Percentiles rank a stretch among this genome's conserved stretches.
phyloP scores from a whole-genome alignment of 2,113 vertebrate genomes.

The Phyllostomus hastatus region DNA sequence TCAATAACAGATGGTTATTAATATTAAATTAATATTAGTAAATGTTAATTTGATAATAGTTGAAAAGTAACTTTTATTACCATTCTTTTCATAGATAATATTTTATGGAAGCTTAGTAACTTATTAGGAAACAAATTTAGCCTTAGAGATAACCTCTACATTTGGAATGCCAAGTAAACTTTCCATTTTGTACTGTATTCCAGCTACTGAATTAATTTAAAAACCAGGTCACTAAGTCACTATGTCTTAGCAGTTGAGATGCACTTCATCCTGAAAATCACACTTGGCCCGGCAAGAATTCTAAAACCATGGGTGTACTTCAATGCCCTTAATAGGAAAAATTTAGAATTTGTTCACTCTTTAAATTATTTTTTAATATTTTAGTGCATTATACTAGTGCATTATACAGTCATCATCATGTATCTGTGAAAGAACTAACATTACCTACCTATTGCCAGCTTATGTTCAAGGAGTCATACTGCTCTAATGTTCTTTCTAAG shows the following conservation, averaged over 20 bases:
- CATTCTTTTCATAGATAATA: slow-evolving; percentile 12
- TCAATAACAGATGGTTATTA: slow-evolving; percentile 8
- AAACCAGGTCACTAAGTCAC: background rate
- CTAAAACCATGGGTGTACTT: background rate
- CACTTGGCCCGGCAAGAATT: background rate
- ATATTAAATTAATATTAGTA: slow-evolving; percentile 22
- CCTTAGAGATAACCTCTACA: background rate
- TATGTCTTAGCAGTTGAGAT: background rate
- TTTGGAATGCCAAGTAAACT: slow-evolving; percentile 31
- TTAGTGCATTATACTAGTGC: background rate
- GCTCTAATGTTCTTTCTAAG: background rate
- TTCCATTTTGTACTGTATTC: background rate
- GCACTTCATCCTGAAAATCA: background rate
- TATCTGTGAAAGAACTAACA: background rate
- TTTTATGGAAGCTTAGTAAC: background rate
- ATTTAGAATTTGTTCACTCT: background rate
- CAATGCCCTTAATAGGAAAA: background rate
- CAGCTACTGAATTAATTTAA: background rate
- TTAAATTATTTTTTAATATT: background rate
- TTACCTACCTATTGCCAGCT: background rate
- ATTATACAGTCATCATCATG: background rate
- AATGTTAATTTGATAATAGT: slow-evolving; percentile 38
- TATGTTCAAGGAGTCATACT: background rate
- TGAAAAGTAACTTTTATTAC: slow-evolving; percentile 28
- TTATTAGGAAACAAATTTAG: slow-evolving; percentile 21